Evolutionary conservation across 2,888 invertebrate genomes (phyloP).

Genomic region (Furcula furcula): DNA sequence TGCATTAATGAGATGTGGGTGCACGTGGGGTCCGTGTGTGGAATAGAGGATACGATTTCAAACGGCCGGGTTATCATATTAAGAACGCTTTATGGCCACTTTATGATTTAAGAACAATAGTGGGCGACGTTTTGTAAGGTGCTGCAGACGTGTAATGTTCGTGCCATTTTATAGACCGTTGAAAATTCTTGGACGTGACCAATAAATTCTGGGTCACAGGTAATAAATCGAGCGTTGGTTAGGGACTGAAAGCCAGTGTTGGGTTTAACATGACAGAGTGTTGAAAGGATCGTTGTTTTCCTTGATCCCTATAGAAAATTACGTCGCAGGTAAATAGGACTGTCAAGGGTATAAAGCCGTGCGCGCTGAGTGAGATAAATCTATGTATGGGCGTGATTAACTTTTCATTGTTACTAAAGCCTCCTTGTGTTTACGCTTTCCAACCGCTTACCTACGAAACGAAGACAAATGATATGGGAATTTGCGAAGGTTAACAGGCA

Average conservation of each 20-base stretch:
- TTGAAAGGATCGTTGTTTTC: constrained; percentile 38
- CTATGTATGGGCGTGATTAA: constrained; percentile 10
- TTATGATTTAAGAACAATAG: constrained; percentile 71
- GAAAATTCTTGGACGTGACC: constrained; percentile 22
- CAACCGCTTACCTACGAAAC: too few species aligned
- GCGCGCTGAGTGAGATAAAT: constrained; percentile 8
- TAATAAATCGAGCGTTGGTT: constrained; percentile 31
- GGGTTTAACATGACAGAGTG: constrained; percentile 39
- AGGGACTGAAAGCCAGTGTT: constrained; percentile 17
- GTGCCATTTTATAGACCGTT: constrained; percentile 26
- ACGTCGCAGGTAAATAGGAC: constrained; percentile 45
- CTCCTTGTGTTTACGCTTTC: neutral
- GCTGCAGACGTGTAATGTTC: constrained; percentile 42
- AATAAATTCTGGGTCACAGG: constrained; percentile 15
- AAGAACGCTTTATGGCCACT: constrained; percentile 58
- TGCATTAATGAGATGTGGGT: constrained; percentile 79
- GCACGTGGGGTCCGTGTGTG: constrained; percentile 72
- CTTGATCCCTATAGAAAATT: constrained; percentile 44
- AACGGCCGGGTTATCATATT: constrained; percentile 58
- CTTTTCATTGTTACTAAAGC: neutral
- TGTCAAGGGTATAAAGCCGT: constrained; percentile 33
- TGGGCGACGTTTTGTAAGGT: constrained; percentile 46
- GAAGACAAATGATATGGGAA: neutral
- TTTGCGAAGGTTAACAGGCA: neutral
- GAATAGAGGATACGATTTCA: constrained; percentile 57